phyloP scores from a whole-genome alignment of 2,113 vertebrate species.

The Dicerorhinus sumatrensis region DNA sequence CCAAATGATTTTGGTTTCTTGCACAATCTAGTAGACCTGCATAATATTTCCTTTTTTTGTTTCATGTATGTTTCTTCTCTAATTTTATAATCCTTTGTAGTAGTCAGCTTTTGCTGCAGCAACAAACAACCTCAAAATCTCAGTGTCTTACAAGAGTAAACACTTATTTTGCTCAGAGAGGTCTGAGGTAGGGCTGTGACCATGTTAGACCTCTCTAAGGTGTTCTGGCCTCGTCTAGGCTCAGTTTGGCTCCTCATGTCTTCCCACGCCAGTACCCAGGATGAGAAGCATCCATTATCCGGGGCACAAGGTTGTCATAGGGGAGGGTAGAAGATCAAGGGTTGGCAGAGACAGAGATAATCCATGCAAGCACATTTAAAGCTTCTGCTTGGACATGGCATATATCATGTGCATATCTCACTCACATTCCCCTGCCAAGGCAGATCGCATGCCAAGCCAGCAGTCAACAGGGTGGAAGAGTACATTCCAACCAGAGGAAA shows the following conservation, averaged over 20 bases:
- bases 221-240: background rate
- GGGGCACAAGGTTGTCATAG: background rate
- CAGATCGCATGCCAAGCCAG: background rate
- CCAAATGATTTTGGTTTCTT: background rate
- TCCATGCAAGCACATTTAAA: background rate
- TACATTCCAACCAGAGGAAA: background rate
- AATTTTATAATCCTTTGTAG: background rate
- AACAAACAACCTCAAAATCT: background rate
- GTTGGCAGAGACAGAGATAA: background rate
- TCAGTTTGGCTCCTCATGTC: background rate
- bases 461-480: background rate
- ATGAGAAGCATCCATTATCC: background rate
- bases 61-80: background rate
- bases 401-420: background rate
- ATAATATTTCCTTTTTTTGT: background rate
- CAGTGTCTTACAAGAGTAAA: background rate
- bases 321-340: background rate
- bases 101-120: background rate
- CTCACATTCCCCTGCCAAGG: background rate
- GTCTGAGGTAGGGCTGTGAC: background rate
- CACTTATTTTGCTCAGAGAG: background rate
- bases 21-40: background rate
- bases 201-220: background rate
- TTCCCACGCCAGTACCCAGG: background rate
- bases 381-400: background rate